Evolutionary conservation across 2,113 vertebrate species (phyloP), one percentile per base, ranked within the genome.

Genomic region (Heterotis niloticus): DNA sequence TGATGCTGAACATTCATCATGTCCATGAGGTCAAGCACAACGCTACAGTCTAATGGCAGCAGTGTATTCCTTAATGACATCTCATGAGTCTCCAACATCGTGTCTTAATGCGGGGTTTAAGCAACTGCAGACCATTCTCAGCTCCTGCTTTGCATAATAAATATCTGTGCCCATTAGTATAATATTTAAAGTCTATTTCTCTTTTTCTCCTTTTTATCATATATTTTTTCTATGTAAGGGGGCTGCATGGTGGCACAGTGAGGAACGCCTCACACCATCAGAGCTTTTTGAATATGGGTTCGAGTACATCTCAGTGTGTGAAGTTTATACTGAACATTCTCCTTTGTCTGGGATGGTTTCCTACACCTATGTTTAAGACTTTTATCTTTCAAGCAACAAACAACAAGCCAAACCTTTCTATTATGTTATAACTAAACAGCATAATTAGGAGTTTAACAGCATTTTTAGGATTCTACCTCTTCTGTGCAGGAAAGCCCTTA

Each of bases 1-100:
- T 82, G 79, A 82, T 83, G 83, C 11, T 77, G 66, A 52, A 86
- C 89, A 91, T 93, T 89, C 80, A 92, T 92, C 90, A 92, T 80
- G 85, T 54, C 68, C 9, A 81, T 87, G 84, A 89, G 90, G 90
- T 92, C 89, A 90, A 82, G 81, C 82, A 78, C 86, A 82, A 82
- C 86, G 82, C 77, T 67, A 4, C 12, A 12, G 52, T 51, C 71
- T 82, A 74, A 81, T 65, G 59, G 54, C 84, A 81, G 81, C 85
- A 85, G 71, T 83, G 79, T 82, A 81, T 80, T 85, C 75, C 82
- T 83, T 92, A 91, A 92, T 90, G 90, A 88, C 81, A 74, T 64
- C 80, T 87, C 82, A 9, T 29, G 52, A 56, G 51, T n/a, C 17
- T 57, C n/a, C 52, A 29, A 18, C 52, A 23, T 11, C 10, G 11